Evolutionary conservation across 2,888 invertebrate genomes (phyloP).

Genomic region (Teleiodes luculella): DNA sequence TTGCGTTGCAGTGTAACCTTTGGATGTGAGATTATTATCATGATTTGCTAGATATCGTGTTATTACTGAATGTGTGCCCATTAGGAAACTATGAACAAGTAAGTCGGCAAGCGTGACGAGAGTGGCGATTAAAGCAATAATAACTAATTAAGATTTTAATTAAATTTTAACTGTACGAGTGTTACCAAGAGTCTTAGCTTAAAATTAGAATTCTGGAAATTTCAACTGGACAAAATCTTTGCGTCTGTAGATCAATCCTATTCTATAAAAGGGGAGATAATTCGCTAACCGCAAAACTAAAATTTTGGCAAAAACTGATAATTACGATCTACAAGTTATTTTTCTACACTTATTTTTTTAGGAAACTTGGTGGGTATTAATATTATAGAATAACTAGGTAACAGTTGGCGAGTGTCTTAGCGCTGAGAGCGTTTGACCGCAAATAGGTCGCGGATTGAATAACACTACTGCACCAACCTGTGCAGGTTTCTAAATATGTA

Average conservation of each 20-base stretch:
- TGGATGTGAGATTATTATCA: slow-evolving; percentile 33
- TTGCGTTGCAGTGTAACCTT: background rate
- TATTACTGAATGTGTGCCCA: slow-evolving; percentile 33
- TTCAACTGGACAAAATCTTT: slow-evolving; percentile 7
- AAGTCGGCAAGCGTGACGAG: slow-evolving; percentile 53
- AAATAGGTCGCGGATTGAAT: slow-evolving; percentile 75
- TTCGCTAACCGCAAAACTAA: too few relatives aligned
- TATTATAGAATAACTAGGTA: too few relatives aligned
- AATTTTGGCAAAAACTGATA: too few relatives aligned
- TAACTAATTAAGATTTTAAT: slow-evolving; percentile 56
- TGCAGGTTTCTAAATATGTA: slow-evolving; percentile 73
- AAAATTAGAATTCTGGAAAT: background rate
- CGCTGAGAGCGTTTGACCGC: slow-evolving; percentile 57
- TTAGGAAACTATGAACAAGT: slow-evolving; percentile 43
- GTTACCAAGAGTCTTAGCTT: background rate
- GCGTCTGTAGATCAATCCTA: too few relatives aligned
- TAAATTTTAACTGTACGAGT: slow-evolving; percentile 35
- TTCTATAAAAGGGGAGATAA: too few relatives aligned
- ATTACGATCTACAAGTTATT: too few relatives aligned
- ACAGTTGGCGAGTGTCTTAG: slow-evolving; percentile 34
- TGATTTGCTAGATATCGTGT: slow-evolving; percentile 32
- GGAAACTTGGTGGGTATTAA: too few relatives aligned
- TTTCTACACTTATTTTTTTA: too few relatives aligned
- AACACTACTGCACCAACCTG: slow-evolving; percentile 57
- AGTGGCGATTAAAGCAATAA: slow-evolving; percentile 53